Conservation (phyloP, 2,888 invertebrate genomes). For the Eupithecia vulgata region DNA sequence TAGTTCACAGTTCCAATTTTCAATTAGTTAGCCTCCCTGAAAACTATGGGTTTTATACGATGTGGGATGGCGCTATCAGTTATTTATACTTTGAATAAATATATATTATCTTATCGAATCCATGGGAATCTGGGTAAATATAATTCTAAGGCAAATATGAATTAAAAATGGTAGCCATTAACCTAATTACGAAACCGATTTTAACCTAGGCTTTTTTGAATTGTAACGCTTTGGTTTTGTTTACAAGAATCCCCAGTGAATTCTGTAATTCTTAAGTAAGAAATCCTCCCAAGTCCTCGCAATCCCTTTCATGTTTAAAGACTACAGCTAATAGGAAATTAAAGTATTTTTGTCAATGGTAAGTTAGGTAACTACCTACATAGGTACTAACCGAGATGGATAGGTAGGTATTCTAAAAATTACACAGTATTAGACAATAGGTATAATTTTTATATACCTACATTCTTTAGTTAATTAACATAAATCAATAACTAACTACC, state of each 20-base stretch:
- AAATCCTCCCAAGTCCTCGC: background rate
- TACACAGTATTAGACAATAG: background rate
- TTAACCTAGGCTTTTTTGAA: background rate
- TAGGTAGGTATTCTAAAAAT: background rate
- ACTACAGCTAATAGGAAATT: background rate
- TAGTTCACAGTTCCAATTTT: background rate
- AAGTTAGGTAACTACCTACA: background rate
- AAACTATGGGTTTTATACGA: slow-evolving; percentile 66
- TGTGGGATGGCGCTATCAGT: slow-evolving; percentile 52
- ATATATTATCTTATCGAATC: slow-evolving; percentile 60
- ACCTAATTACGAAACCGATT: slow-evolving; percentile 28
- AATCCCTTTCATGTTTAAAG: background rate
- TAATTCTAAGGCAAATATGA: slow-evolving; percentile 34
- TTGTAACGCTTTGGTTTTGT: background rate
- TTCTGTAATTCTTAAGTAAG: background rate
- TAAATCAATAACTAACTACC: background rate
- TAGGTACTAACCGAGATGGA: background rate
- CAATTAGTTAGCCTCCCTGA: slow-evolving; percentile 38
- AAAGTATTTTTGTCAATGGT: background rate
- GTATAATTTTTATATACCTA: too few relatives aligned
- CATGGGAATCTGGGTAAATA: slow-evolving; percentile 52
- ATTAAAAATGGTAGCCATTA: slow-evolving; percentile 23
- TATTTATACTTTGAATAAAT: slow-evolving; percentile 51
- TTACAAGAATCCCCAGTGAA: too few relatives aligned
- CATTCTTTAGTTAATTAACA: background rate